A percentile compares a stretch with the other conserved stretches of the same genome.
phyloP scores from a whole-genome alignment of 1,140 invertebrate species.

The Drepana arcuata region DNA sequence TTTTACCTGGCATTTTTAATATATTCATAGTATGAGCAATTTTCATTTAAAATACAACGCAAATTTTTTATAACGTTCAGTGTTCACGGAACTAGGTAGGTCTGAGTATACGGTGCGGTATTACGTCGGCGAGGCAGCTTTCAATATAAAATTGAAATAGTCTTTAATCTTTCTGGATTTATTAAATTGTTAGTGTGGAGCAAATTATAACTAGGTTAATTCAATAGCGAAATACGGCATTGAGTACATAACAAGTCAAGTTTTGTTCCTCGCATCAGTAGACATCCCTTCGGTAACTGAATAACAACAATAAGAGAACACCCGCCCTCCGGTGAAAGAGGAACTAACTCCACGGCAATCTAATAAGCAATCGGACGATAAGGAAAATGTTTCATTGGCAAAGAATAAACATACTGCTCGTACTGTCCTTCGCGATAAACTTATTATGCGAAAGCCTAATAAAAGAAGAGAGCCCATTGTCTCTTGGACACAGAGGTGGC shows the following conservation, averaged over 20 bases:
- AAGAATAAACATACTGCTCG: slow-evolving; percentile 40
- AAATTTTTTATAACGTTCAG: no score
- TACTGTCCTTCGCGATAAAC: slow-evolving; percentile 31
- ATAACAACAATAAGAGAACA: slow-evolving; percentile 50
- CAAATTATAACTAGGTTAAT: slow-evolving; percentile 15
- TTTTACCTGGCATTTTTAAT: no score
- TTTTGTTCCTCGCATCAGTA: slow-evolving; percentile 43
- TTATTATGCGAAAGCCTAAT: slow-evolving; percentile 20
- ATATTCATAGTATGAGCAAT: no score
- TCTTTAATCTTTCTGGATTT: no score
- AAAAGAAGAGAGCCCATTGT: slow-evolving; percentile 9
- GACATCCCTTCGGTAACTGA: slow-evolving; percentile 42
- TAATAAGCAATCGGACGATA: slow-evolving; percentile 54
- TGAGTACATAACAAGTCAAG: slow-evolving; percentile 43
- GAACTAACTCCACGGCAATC: slow-evolving; percentile 47
- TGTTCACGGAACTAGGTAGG: no score
- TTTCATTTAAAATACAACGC: no score
- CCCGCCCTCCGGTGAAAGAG: slow-evolving; percentile 24
- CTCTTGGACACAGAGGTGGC: no score
- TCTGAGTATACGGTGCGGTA: no score
- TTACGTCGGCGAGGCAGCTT: no score
- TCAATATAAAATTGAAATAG: no score
- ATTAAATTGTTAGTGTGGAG: no score
- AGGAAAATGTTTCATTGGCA: slow-evolving; percentile 56
- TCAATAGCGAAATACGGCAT: slow-evolving; percentile 35